Conservation (phyloP, 2,797 vertebrate genomes). For the Anisognathus igniventris region DNA sequence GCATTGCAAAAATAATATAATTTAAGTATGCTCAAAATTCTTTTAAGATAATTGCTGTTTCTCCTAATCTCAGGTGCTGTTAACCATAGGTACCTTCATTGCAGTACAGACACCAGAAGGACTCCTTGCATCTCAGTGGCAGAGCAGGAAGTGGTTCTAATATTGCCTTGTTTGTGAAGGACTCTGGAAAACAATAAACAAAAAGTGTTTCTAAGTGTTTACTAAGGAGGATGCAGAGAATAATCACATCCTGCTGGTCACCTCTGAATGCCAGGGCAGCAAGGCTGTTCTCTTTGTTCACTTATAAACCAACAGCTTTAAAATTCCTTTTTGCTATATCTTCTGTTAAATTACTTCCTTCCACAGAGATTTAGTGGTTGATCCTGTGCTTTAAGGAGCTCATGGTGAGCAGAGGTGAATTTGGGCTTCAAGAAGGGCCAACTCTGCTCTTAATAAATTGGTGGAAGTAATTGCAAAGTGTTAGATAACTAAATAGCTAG, state of each 20-base stretch:
- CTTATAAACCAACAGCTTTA: not conserved
- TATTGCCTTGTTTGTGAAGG: not conserved
- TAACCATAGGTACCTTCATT: not conserved
- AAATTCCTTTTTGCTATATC: not conserved
- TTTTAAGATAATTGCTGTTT: not conserved
- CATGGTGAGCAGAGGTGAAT: not conserved
- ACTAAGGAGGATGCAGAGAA: not conserved
- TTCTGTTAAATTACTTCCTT: not conserved
- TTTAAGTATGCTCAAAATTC: not conserved
- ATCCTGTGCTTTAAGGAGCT: not conserved
- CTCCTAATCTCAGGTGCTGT: not conserved
- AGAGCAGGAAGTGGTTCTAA: not conserved
- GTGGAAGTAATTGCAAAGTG: not conserved
- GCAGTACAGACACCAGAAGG: not conserved
- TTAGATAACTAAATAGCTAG: not conserved
- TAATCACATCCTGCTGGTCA: not conserved
- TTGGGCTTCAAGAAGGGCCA: not conserved
- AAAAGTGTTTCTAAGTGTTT: not conserved
- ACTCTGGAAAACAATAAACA: not conserved
- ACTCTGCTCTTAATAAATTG: not conserved
- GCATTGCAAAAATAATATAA: not conserved
- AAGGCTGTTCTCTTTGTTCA: not conserved
- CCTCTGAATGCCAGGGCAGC: not conserved
- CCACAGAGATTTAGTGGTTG: not conserved
- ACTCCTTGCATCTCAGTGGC: not conserved